A percentile compares a stretch with the other conserved stretches of the same genome.
phyloP scores from a whole-genome alignment of 2,888 invertebrate species.

The Subacronicta megacephala region DNA sequence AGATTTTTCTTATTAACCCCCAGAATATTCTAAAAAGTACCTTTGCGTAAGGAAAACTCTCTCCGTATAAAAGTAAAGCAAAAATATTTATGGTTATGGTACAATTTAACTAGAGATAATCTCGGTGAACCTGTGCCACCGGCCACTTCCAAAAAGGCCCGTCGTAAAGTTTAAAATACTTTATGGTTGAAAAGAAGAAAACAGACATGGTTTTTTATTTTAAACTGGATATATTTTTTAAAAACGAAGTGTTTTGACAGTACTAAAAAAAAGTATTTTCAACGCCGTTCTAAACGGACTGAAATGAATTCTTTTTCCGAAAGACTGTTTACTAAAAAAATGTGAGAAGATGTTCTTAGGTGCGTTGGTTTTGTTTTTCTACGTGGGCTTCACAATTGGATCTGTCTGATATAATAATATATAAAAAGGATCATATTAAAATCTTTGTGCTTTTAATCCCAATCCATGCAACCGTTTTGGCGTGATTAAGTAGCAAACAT shows the following conservation, averaged over 20 bases:
- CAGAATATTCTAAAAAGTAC: conserved; percentile 47
- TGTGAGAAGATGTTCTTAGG: too few species aligned
- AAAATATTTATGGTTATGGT: conserved; percentile 64
- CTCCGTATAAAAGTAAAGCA: conserved; percentile 32
- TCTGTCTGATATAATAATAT: too few species aligned
- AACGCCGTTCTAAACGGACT: too few species aligned
- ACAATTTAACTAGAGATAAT: conserved; percentile 64
- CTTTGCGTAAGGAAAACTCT: conserved; percentile 41
- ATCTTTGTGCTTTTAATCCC: too few species aligned
- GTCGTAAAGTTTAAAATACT: conserved; percentile 54
- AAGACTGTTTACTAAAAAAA: too few species aligned
- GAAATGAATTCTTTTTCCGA: too few species aligned
- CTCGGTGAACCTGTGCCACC: conserved; percentile 57
- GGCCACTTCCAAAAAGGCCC: conserved; percentile 46
- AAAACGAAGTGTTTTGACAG: conserved; percentile 2
- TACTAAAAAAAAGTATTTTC: conserved; percentile 2
- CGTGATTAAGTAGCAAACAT: too few species aligned
- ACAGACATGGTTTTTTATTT: conserved; percentile 25
- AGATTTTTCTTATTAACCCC: conserved; percentile 27
- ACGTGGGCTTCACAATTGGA: too few species aligned
- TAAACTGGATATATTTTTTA: conserved; percentile 19
- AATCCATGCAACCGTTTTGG: too few species aligned
- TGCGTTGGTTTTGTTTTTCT: too few species aligned
- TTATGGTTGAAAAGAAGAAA: conserved; percentile 39
- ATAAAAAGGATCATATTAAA: too few species aligned